Evolutionary conservation across 2,888 invertebrate species (phyloP).

Genomic region (Salticus scenicus): DNA sequence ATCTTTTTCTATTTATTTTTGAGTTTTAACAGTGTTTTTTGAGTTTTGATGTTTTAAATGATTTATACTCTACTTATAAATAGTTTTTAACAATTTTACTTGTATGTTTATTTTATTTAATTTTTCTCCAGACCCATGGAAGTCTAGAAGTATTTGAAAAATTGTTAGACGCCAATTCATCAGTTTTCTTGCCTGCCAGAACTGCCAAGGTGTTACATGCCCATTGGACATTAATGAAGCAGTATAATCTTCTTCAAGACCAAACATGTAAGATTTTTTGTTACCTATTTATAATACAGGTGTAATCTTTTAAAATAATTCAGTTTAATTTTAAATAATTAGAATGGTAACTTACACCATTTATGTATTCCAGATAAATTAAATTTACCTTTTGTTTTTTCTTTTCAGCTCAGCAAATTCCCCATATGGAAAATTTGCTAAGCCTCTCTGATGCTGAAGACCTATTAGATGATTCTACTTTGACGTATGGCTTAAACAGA

Average conservation of each 20-base stretch:
- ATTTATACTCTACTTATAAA: no score
- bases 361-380: no score
- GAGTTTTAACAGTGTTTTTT: no score
- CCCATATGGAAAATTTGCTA: conserved; percentile 76
- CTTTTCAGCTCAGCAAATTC: conserved; percentile 72
- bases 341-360: no score
- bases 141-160: conserved; percentile 87
- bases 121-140: conserved; percentile 75
- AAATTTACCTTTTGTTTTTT: not conserved
- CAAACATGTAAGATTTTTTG: conserved; percentile 81
- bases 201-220: conserved; percentile 88
- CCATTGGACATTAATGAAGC: conserved; percentile 95
- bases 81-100: no score
- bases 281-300: no score
- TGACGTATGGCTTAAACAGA: conserved; percentile 79
- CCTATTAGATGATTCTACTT: conserved; percentile 87
- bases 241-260: conserved; percentile 92
- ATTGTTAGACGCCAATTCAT: conserved; percentile 87
- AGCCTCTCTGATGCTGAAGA: conserved; percentile 95
- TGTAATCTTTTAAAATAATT: no score
- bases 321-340: no score
- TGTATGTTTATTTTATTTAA: no score
- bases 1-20: no score
- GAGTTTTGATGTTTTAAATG: no score
- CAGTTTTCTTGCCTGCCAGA: conserved; percentile 89